Evolutionary conservation across 2,113 vertebrate genomes (phyloP).

Genomic region (Brachyhypopomus occidentalis): DNA sequence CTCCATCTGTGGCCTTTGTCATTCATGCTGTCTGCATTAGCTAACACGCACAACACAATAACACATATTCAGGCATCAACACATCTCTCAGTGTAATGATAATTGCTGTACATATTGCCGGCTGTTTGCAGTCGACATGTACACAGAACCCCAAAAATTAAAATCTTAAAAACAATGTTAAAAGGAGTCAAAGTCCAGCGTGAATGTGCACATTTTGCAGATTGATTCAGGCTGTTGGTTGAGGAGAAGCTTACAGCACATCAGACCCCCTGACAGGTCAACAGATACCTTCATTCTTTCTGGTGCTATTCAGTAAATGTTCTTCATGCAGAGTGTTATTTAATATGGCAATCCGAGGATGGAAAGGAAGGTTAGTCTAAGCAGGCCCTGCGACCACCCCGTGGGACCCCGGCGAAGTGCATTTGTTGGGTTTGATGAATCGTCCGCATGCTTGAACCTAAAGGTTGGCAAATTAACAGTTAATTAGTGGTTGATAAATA

Average conservation of each 20-base stretch:
- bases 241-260: too few species aligned
- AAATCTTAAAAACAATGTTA: background rate
- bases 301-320: too few species aligned
- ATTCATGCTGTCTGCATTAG: constrained; percentile 30
- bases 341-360: constrained; percentile 14
- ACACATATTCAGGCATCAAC: constrained; percentile 30
- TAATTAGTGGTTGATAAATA: constrained; percentile 84
- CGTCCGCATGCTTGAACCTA: constrained; percentile 77
- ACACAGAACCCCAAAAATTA: background rate
- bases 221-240: too few species aligned
- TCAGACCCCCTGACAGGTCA: too few species aligned
- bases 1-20: constrained; percentile 65
- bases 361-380: constrained; percentile 38
- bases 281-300: too few species aligned
- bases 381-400: constrained; percentile 57
- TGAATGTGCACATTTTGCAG: background rate
- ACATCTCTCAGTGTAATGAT: constrained; percentile 19
- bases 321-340: constrained; percentile 7
- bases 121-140: constrained; percentile 1
- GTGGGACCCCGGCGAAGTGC: constrained; percentile 57
- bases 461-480: constrained; percentile 81
- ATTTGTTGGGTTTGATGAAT: constrained; percentile 77
- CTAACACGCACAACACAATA: constrained; percentile 30
- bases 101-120: constrained; percentile 9
- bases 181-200: background rate